Evolutionary conservation across 2,797 vertebrate genomes (phyloP).

Genomic region (Siniperca undulata): DNA sequence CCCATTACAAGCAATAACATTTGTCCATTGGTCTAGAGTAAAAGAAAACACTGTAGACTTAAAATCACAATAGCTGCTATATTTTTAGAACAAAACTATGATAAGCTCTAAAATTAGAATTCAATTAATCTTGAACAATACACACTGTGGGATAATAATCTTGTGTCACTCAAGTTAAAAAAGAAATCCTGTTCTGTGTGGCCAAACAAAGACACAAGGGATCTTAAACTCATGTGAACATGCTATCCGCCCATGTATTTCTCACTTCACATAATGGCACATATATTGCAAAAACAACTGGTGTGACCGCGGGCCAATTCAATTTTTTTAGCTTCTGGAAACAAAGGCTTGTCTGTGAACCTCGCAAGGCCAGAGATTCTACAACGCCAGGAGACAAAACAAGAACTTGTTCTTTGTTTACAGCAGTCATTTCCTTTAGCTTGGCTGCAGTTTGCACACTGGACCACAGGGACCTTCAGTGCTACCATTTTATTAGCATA

Average conservation of each 20-base stretch:
- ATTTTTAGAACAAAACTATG: slow-evolving; percentile 69
- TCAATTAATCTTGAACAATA: slow-evolving; percentile 80
- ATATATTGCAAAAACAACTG: slow-evolving; percentile 80
- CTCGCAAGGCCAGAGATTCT: slow-evolving; percentile 65
- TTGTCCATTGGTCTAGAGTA: slow-evolving; percentile 60
- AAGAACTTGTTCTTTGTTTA: slow-evolving; percentile 78
- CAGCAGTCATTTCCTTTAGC: slow-evolving; percentile 74
- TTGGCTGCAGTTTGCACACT: slow-evolving; percentile 67
- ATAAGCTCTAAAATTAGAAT: slow-evolving; percentile 81
- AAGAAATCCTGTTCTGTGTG: slow-evolving; percentile 57
- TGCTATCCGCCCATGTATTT: slow-evolving; percentile 76
- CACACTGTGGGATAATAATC: slow-evolving; percentile 74
- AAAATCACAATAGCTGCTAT: slow-evolving; percentile 74
- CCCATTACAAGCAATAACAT: slow-evolving; percentile 71
- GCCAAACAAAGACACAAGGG: slow-evolving; percentile 75
- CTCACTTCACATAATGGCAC: slow-evolving; percentile 77
- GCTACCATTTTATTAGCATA: slow-evolving; percentile 75
- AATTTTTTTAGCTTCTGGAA: slow-evolving; percentile 62
- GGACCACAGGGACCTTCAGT: slow-evolving; percentile 61
- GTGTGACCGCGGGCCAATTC: slow-evolving; percentile 67
- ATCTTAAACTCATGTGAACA: slow-evolving; percentile 70
- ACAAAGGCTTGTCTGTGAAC: slow-evolving; percentile 79
- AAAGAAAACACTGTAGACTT: slow-evolving; percentile 74
- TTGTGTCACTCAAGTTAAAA: slow-evolving; percentile 57
- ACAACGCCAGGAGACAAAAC: slow-evolving; percentile 75